Evolutionary conservation across 2,888 invertebrate species (phyloP), one percentile per base, ranked within the genome.

Genomic region (Andrena bicolor): DNA sequence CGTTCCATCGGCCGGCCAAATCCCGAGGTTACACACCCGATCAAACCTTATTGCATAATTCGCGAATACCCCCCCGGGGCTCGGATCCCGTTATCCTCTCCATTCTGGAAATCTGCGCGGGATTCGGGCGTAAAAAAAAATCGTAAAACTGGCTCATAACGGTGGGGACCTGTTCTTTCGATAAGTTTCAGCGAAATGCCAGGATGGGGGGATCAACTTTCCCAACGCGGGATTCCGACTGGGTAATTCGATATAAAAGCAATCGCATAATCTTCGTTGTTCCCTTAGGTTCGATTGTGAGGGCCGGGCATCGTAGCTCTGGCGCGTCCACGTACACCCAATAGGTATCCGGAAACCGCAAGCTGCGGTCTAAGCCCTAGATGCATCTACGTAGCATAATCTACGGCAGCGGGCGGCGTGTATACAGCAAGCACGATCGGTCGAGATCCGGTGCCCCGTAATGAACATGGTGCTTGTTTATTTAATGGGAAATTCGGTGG

Each of bases 401-500:
- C 85, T 84, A 88, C 82, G 86, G 82, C 84, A 84, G 79, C 83
- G 76, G 79, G 76, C 78, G 76, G 76, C 86, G 87, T 86, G 87
- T 89, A 86, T 85, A 82, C 72, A 78, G 66, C 71, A 56, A 26
- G 51, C 73, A 85, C 86, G 87, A 89, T 79, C 82, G 86, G 82
- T 80, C 79, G 88, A 84, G 88, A 82, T 82, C 86, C 86, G 86
- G 80, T 82, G 82, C 86, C 86, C 90, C 85, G 92, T 92, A 93
- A 93, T 93, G 92, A 93, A 93, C 92, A 92, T 92, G 90, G 92
- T 90, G 93, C 92, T 94, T 93, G 93, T 94, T 94, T 93, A 93
- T 94, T 94, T 93, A 93, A 93, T 93, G 93, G 93, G 93, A 92
- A 93, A 94, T 93, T 94, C 92, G 93, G 93, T 91, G 92, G 93